These are phyloP conservation scores for Sinopyrophorus schimmeli DNA, from an alignment of 2,888 invertebrate genomes.

Conservation along the genomic window DNA sequence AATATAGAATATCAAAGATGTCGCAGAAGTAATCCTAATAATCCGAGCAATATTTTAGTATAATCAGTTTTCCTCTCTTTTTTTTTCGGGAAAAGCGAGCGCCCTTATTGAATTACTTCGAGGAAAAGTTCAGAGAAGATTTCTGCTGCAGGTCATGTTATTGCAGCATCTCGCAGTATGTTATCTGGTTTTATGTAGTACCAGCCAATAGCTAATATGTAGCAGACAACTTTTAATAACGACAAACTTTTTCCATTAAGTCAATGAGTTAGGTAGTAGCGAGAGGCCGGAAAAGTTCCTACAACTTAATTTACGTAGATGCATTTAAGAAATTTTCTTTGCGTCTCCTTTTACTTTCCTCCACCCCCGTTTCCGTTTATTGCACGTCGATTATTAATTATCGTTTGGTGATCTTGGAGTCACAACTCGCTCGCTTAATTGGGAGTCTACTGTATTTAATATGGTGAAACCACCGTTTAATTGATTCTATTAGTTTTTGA, in stretches of 20 bases:
- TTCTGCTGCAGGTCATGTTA: conserved; percentile 22
- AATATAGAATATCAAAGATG: too few relatives aligned
- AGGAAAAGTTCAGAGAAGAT: conserved; percentile 14
- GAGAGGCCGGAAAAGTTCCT: conserved; percentile 21
- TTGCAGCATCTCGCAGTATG: conserved; percentile 41
- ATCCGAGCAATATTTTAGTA: conserved; percentile 14
- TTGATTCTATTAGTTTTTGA: too few relatives aligned
- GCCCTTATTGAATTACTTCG: conserved; percentile 6
- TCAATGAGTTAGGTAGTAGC: conserved; percentile 42
- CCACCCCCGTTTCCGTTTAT: too few relatives aligned
- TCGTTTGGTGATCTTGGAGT: too few relatives aligned
- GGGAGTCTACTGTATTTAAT: too few relatives aligned
- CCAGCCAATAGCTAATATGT: conserved; percentile 46
- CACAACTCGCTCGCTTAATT: too few relatives aligned
- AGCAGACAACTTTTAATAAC: conserved; percentile 49
- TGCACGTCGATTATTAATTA: too few relatives aligned
- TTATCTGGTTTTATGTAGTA: conserved; percentile 46
- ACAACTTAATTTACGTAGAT: conserved; percentile 32
- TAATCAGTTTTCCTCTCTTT: conserved; percentile 17
- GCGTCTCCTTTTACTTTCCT: too few relatives aligned
- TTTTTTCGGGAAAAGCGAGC: conserved; percentile 12
- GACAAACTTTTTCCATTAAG: conserved; percentile 53
- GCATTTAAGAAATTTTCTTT: conserved; percentile 31
- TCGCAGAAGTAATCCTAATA: too few relatives aligned
- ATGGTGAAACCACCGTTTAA: too few relatives aligned